Evolutionary conservation across 2,888 invertebrate species (phyloP), one percentile per base, ranked within the genome.

Genomic region (Campoplex nolae): DNA sequence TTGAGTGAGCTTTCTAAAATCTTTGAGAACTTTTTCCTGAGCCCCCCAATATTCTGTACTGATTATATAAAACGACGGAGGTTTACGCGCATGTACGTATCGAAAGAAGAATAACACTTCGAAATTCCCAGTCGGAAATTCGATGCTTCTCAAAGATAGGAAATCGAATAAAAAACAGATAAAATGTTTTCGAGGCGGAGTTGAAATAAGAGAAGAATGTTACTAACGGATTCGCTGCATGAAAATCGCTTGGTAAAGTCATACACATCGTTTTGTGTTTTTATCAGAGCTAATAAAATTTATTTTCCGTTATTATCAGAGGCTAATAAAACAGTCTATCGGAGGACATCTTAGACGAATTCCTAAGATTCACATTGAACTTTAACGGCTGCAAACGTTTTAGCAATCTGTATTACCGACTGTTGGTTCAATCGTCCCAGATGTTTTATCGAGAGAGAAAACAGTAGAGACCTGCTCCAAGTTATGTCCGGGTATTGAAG

Each of bases 271-370:
- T 73, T 54, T 3, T 18, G 8, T 51, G 16, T 35, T 32, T n/a
- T 13, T 38, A 13, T 13, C 58, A 62, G 78, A 54, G 35, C 42
- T 8, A 23, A 23, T 23, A 23, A 23, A 23, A 23, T 23, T 23
- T 23, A 23, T 23, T 23, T 23, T 23, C 2, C n/a, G 23, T 68
- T 68, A 7, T 76, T 58, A 7, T 48, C 71, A 42, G 13, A 65
- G 7, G 51, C 28, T n/a, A 75, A 78, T 70, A 84, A 87, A 16
- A 13, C 9, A 78, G 54, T 7, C 18, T 28, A 48, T 9, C 2
- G 11, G 6, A 45, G 38, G 54, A 45, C 8, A 56, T 74, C 42
- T 2, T 28, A 9, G 32, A 32, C 42, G 8, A 48, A 48, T 13
- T 28, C 35, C 1, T 54, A 0, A 23, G 28, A 32, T 8, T 18